Base-by-base conservation (phyloP, 2,888 invertebrate species). In the Salticus scenicus region DNA sequence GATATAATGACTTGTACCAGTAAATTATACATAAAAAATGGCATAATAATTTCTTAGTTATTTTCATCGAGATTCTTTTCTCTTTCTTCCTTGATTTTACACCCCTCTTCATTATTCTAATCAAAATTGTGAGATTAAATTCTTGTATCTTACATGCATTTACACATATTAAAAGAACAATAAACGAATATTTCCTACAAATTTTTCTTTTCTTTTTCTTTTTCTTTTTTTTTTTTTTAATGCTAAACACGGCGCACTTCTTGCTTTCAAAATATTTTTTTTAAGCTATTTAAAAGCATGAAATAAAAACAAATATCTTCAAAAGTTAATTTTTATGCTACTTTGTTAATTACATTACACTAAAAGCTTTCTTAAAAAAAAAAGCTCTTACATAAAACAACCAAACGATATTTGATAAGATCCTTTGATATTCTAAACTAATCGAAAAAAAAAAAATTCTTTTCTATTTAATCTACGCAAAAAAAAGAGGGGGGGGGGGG, bases 271-370 rank as follows among this genome's bases (percentile, higher is more conserved):
- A 83, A 83, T 72, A 51, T 30, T 37, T 80, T 77, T 81, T 78
- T 82, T 83, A 70, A 67, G 66, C 72, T 72, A 72, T 42, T 83
- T 77, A 72, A 73, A 64, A 42, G 31, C 31, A 33, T 27, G 31
- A 10, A 73, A 57, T 67, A 76, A 77, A 70, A 67, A 83, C 64
- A 64, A 64, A 77, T 37, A 66, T 66, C 66, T 64, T 67, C 33
- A 47, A 71, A 66, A 83, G 83, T 83, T 83, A 83, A 83, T 83
- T 83, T 57, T 83, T 77, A 77, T 77, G 51, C 66, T 67, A 47
- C 47, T 77, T 70, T 67, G 83, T 83, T 83, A 83, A 83, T 83
- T 76, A 83, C 83, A 77, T 83, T 83, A 83, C 24, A 64, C 77
- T 67, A 83, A 77, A 72, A 77, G 47, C 77, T 77, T 83, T 83